These are phyloP conservation scores for Crenuchus spilurus DNA, from an alignment of 2,797 vertebrate species.

Conservation along the genomic window DNA sequence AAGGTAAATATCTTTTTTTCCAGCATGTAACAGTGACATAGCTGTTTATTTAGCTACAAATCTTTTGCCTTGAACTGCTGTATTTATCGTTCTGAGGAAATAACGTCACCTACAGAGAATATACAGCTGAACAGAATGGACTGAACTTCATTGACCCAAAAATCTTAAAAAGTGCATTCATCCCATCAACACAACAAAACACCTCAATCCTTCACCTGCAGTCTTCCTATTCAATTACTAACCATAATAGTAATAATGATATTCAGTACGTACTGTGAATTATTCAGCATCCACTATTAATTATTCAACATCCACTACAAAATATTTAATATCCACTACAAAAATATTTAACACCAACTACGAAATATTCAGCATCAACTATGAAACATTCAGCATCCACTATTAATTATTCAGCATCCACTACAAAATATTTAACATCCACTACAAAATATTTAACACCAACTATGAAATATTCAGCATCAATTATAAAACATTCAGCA, in stretches of 20 bases:
- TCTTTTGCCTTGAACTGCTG: background rate
- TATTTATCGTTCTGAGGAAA: background rate
- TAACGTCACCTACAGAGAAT: constrained; percentile 6
- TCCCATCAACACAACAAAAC: no score
- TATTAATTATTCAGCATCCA: background rate
- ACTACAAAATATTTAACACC: no score
- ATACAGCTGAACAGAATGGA: background rate
- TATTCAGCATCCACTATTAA: background rate
- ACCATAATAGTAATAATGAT: background rate
- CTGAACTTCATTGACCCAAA: background rate
- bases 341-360: no score
- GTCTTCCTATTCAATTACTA: background rate
- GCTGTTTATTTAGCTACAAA: background rate
- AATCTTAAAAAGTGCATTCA: background rate
- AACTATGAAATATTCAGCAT: no score
- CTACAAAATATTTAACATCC: background rate
- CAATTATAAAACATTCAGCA: no score
- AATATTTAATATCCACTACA: background rate
- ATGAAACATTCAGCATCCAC: background rate
- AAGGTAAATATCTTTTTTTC: background rate
- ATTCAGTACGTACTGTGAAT: background rate
- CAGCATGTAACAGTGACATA: background rate
- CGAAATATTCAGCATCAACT: no score
- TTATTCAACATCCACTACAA: background rate
- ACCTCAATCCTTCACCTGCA: background rate